Conservation (phyloP, 2,797 vertebrate species). For the Fratercula arctica region DNA sequence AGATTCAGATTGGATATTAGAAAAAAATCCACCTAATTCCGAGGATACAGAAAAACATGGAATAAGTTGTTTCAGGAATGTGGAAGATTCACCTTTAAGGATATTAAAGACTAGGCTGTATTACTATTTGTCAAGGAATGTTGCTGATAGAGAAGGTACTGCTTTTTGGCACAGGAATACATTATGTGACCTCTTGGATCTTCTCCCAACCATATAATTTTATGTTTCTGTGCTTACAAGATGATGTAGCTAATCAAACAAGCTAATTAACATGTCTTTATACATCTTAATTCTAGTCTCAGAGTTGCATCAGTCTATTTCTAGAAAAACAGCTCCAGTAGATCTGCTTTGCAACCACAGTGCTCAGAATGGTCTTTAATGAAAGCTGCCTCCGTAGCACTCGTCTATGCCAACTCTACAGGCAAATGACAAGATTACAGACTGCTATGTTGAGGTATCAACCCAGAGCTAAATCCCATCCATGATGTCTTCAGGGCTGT, state of each 20-base stretch:
- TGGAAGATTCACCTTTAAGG: background rate
- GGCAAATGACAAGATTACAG: background rate
- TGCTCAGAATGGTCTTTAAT: background rate
- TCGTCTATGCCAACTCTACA: background rate
- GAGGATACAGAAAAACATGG: background rate
- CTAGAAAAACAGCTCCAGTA: background rate
- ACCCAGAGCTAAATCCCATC: background rate
- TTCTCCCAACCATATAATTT: background rate
- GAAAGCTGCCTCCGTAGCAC: background rate
- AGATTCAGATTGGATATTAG: background rate
- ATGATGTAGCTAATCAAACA: background rate
- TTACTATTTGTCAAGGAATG: background rate
- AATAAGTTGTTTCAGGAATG: background rate
- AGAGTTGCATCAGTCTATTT: background rate
- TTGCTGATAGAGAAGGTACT: background rate
- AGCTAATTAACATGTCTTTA: background rate
- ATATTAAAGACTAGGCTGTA: background rate
- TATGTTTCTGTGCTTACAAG: background rate
- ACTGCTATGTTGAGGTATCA: background rate
- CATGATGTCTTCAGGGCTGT: background rate
- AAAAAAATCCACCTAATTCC: background rate
- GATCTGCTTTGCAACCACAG: background rate
- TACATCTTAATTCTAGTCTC: background rate
- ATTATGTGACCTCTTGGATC: background rate
- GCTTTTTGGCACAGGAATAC: background rate